A percentile compares a stretch with the other conserved stretches of the same genome.
phyloP scores from a whole-genome alignment of 1,140 invertebrate genomes.

The Nasonia giraulti region DNA sequence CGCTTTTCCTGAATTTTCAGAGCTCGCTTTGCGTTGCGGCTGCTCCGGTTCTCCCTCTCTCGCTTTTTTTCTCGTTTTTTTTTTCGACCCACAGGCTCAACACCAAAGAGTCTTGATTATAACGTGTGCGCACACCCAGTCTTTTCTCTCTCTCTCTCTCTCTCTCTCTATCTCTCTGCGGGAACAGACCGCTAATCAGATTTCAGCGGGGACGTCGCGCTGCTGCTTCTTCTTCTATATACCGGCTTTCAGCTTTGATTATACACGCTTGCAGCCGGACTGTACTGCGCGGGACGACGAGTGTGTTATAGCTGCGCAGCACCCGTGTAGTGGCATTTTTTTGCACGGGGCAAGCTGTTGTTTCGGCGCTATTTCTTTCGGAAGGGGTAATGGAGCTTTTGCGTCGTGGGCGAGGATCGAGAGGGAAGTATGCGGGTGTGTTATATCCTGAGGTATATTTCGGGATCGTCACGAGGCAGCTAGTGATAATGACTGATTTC shows the following conservation, averaged over 20 bases:
- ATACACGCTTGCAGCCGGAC: background rate
- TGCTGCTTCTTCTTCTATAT: slow-evolving; percentile 3
- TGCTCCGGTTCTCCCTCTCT: background rate
- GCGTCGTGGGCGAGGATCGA: too few relatives aligned
- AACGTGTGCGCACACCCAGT: background rate
- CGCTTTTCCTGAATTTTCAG: background rate
- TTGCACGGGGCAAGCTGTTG: too few relatives aligned
- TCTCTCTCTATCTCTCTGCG: background rate
- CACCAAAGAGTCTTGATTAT: slow-evolving; percentile 43
- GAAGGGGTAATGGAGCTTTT: too few relatives aligned
- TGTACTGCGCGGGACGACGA: background rate
- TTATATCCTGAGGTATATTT: too few relatives aligned
- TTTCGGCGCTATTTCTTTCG: too few relatives aligned
- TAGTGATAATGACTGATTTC: too few relatives aligned
- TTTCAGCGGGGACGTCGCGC: slow-evolving; percentile 13
- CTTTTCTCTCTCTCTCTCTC: background rate
- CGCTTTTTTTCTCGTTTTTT: background rate
- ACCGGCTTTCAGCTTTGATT: slow-evolving; percentile 20
- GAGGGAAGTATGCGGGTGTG: too few relatives aligned
- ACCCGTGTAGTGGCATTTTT: too few relatives aligned
- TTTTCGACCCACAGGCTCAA: slow-evolving; percentile 6
- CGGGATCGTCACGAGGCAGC: too few relatives aligned
- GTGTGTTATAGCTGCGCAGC: too few relatives aligned
- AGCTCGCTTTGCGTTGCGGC: background rate
- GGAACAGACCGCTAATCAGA: slow-evolving; percentile 30